Evolutionary conservation across 1,140 invertebrate species (phyloP).

Genomic region (Bombus waltoni): DNA sequence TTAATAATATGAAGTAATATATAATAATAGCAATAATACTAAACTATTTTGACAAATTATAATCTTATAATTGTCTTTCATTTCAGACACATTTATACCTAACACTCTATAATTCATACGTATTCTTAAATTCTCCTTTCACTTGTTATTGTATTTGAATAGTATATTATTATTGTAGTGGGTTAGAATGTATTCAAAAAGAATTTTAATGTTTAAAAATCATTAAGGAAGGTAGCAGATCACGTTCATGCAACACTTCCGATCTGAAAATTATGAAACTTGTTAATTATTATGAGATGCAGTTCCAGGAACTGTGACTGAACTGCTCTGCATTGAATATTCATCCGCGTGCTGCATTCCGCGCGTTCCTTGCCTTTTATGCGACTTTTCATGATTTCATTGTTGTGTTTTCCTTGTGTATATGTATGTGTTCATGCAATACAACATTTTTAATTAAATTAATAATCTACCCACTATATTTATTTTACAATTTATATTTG

Average conservation of each 20-base stretch:
- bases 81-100: too few relatives aligned
- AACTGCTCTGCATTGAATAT: slow-evolving; percentile 20
- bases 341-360: slow-evolving; percentile 38
- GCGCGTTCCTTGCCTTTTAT: slow-evolving; percentile 69
- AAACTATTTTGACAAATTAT: too few relatives aligned
- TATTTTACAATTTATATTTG: too few relatives aligned
- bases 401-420: neutral
- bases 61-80: too few relatives aligned
- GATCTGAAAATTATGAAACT: neutral
- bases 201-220: neutral
- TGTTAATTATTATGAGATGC: slow-evolving; percentile 5
- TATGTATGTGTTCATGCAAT: neutral
- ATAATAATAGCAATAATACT: too few relatives aligned
- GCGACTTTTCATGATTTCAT: slow-evolving; percentile 59
- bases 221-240: neutral
- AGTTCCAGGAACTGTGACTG: slow-evolving; percentile 7
- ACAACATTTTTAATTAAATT: too few relatives aligned
- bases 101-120: too few relatives aligned
- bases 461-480: too few relatives aligned
- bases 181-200: neutral
- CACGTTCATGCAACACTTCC: neutral
- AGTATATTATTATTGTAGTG: too few relatives aligned
- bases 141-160: too few relatives aligned
- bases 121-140: too few relatives aligned
- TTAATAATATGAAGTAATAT: too few relatives aligned